phyloP scores from a whole-genome alignment of 2,113 vertebrate genomes.

The Columbina picui region DNA sequence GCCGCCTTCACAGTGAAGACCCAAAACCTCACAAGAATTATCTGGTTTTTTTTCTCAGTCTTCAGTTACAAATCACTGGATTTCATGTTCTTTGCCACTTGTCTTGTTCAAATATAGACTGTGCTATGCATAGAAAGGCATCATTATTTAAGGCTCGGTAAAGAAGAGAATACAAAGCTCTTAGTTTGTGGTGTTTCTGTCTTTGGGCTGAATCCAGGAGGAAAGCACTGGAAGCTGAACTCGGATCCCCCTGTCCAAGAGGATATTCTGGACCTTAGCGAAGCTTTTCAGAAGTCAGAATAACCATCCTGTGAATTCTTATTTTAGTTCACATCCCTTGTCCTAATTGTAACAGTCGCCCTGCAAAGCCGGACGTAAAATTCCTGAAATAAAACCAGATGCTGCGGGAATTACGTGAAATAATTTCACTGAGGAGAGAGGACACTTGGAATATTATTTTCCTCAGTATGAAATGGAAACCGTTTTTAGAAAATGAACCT shows the following conservation, averaged over 20 bases:
- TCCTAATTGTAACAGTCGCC: neutral
- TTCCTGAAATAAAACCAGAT: neutral
- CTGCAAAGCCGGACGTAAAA: neutral
- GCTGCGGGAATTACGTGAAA: neutral
- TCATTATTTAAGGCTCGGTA: neutral
- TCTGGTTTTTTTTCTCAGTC: neutral
- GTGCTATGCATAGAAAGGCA: neutral
- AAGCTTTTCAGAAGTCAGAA: neutral
- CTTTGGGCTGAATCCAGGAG: neutral
- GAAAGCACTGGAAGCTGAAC: neutral
- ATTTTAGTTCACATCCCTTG: neutral
- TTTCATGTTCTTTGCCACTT: conserved; percentile 4
- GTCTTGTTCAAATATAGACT: conserved; percentile 1
- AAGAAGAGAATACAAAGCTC: neutral
- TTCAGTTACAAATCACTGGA: neutral
- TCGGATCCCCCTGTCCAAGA: neutral
- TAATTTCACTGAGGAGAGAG: neutral
- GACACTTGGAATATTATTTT: neutral
- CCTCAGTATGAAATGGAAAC: neutral
- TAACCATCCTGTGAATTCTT: neutral
- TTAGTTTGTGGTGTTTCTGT: neutral
- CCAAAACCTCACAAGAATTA: neutral
- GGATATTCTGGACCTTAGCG: neutral
- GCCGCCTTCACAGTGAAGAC: neutral
- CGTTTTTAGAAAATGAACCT: fast-evolving